Percentiles rank a stretch among this genome's conserved stretches.
Evolutionary conservation across 2,113 vertebrate species (phyloP).

Genomic region (Syrmaticus mikado): DNA sequence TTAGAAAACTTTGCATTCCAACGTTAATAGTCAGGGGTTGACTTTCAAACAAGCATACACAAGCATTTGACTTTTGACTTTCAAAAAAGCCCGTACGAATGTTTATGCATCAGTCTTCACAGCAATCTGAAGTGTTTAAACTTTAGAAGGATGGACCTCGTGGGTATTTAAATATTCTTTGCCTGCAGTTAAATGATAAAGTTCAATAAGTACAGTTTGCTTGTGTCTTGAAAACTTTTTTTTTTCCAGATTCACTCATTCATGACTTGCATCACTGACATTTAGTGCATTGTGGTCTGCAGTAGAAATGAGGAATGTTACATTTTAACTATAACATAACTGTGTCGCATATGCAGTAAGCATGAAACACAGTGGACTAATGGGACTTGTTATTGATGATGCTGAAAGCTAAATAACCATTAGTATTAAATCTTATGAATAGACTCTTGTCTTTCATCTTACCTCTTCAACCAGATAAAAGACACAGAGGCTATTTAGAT

Average conservation of each 20-base stretch:
- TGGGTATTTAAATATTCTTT: slow-evolving; percentile 53
- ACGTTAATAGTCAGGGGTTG: slow-evolving; percentile 26
- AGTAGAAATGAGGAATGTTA: slow-evolving; percentile 47
- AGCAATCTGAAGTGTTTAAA: slow-evolving; percentile 31
- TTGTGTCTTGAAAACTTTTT: slow-evolving; percentile 1
- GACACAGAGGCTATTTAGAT: slow-evolving; percentile 76
- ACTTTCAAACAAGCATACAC: slow-evolving; percentile 32
- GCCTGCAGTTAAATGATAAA: slow-evolving; percentile 40
- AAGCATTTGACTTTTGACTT: slow-evolving; percentile 48
- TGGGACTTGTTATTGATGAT: slow-evolving; percentile 74
- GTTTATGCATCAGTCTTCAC: slow-evolving; percentile 49
- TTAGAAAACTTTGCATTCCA: slow-evolving; percentile 16
- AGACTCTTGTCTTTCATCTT: slow-evolving; percentile 78
- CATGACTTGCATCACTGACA: background rate
- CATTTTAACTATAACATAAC: slow-evolving; percentile 34
- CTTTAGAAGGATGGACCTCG: slow-evolving; percentile 24
- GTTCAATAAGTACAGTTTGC: slow-evolving; percentile 25
- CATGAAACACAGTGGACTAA: slow-evolving; percentile 65
- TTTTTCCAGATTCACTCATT: slow-evolving; percentile 3
- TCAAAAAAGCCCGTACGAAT: slow-evolving; percentile 17
- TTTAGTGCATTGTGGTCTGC: slow-evolving; percentile 24
- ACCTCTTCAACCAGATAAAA: slow-evolving; percentile 75
- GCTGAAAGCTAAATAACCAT: slow-evolving; percentile 80
- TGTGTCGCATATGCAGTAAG: slow-evolving; percentile 67
- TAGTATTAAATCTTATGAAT: slow-evolving; percentile 77